phyloP scores from a whole-genome alignment of 2,888 invertebrate species.

The Willowsia nigromaculata region DNA sequence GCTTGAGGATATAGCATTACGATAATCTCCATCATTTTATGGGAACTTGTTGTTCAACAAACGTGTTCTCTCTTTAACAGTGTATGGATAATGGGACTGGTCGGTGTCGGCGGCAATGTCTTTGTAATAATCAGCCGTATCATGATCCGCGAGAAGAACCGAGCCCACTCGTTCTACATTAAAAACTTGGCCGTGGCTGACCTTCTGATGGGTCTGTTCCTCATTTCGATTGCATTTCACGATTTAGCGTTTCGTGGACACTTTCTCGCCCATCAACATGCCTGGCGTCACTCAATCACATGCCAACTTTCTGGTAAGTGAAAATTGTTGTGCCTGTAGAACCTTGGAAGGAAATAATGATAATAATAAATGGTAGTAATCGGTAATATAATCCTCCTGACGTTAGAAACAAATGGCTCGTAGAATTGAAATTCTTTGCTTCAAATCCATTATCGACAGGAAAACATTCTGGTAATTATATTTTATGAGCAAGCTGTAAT shows the following conservation, averaged over 20 bases:
- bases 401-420: neutral
- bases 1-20: neutral
- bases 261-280: slow-evolving; percentile 83
- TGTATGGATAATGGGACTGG: slow-evolving; percentile 84
- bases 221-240: slow-evolving; percentile 83
- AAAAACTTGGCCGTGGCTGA: slow-evolving; percentile 85
- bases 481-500: neutral
- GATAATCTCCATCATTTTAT: slow-evolving; percentile 13
- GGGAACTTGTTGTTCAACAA: neutral
- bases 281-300: slow-evolving; percentile 83
- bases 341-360: neutral
- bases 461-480: slow-evolving; percentile 29
- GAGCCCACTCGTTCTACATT: slow-evolving; percentile 84
- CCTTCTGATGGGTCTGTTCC: slow-evolving; percentile 84
- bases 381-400: neutral
- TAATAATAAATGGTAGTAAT: neutral
- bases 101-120: slow-evolving; percentile 84
- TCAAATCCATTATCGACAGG: slow-evolving; percentile 41
- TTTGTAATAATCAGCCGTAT: slow-evolving; percentile 83
- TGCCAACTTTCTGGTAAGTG: slow-evolving; percentile 83
- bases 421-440: neutral
- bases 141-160: slow-evolving; percentile 83
- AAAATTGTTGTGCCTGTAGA: neutral
- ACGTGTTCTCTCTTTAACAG: slow-evolving; percentile 79
- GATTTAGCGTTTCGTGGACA: slow-evolving; percentile 83